phyloP scores from a whole-genome alignment of 1,140 invertebrate species.

The Apolygus lucorum region DNA sequence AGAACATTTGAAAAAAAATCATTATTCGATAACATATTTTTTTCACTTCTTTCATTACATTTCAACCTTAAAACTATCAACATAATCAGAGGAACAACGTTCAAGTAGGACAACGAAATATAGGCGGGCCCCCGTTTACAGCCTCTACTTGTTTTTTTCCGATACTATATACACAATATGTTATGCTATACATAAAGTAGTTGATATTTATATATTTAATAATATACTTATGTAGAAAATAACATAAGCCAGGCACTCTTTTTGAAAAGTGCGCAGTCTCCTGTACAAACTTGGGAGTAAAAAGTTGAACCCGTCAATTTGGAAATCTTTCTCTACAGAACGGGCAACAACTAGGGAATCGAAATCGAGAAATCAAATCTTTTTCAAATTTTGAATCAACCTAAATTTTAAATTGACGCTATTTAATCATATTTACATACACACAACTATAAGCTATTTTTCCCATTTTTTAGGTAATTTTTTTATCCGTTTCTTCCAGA shows the following conservation, averaged over 20 bases:
- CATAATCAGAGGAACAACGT: neutral
- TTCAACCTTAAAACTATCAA: conserved; percentile 12
- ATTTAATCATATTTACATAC: conserved; percentile 22
- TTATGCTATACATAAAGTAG: conserved; percentile 25
- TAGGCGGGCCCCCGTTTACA: conserved; percentile 7
- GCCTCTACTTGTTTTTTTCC: conserved; percentile 14
- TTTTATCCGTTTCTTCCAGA: neutral
- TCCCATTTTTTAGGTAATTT: neutral
- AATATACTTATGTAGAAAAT: conserved; percentile 28
- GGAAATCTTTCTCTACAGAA: too few species aligned
- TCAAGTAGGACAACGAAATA: conserved; percentile 12
- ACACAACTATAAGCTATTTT: conserved; percentile 17
- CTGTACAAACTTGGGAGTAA: conserved; percentile 24
- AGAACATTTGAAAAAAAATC: too few species aligned
- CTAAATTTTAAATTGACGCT: conserved; percentile 15
- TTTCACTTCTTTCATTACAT: too few species aligned
- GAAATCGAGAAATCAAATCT: conserved; percentile 17
- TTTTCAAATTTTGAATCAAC: too few species aligned
- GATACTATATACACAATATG: conserved; percentile 27
- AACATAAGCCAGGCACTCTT: conserved; percentile 17
- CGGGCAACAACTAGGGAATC: too few species aligned
- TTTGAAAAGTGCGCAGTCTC: conserved; percentile 20
- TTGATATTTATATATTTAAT: conserved; percentile 26
- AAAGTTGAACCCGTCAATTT: conserved; percentile 1
- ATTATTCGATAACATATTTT: too few species aligned